Evolutionary conservation across 2,888 invertebrate species (phyloP).

Genomic region (Drosophila fungiperda): DNA sequence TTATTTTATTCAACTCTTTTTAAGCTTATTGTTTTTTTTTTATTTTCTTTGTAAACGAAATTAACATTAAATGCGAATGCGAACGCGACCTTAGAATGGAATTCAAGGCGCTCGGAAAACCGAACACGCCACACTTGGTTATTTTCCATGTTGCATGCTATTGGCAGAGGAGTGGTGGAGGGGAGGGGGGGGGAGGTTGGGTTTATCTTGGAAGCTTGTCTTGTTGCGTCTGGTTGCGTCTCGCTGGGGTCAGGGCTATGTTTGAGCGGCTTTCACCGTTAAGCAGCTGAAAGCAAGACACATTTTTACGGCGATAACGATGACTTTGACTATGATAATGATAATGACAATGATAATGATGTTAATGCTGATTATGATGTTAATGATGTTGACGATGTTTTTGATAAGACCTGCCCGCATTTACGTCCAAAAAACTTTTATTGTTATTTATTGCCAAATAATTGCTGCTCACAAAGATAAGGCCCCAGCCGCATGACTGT

Average conservation of each 20-base stretch:
- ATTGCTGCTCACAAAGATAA: slow-evolving; percentile 56
- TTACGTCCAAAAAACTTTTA: slow-evolving; percentile 65
- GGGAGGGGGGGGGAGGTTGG: neutral
- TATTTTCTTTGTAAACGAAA: slow-evolving; percentile 30
- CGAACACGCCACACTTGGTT: slow-evolving; percentile 26
- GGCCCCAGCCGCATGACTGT: slow-evolving; percentile 33
- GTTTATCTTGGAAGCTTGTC: neutral
- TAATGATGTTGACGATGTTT: slow-evolving; percentile 28
- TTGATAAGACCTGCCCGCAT: slow-evolving; percentile 42
- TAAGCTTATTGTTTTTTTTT: slow-evolving; percentile 17
- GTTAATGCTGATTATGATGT: neutral
- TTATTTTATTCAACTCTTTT: slow-evolving; percentile 17
- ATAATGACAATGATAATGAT: neutral
- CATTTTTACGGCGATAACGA: slow-evolving; percentile 11
- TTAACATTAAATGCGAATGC: slow-evolving; percentile 28
- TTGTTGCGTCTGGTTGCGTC: neutral
- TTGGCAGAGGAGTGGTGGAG: neutral
- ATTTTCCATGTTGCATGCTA: slow-evolving; percentile 45
- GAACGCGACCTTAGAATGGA: slow-evolving; percentile 55
- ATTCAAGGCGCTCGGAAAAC: slow-evolving; percentile 53
- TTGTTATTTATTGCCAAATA: slow-evolving; percentile 73
- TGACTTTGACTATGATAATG: slow-evolving; percentile 8
- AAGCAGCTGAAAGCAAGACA: neutral
- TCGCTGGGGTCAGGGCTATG: slow-evolving; percentile 1
- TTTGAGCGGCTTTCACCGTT: slow-evolving; percentile 37